Base-by-base conservation (phyloP, 2,888 invertebrate species). In the Habrosyne pyritoides region DNA sequence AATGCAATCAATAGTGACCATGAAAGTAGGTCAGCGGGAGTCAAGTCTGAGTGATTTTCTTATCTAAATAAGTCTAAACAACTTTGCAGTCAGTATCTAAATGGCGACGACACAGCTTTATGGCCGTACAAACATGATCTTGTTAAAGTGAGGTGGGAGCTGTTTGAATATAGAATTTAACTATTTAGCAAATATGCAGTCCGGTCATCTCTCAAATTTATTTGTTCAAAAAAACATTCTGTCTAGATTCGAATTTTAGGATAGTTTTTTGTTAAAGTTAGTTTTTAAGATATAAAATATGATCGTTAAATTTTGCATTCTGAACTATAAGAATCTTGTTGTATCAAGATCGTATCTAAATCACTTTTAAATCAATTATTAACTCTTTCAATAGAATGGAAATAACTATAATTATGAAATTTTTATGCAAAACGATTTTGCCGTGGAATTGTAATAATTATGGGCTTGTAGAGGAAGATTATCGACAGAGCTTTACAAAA, bases 51-150 rank as follows among this genome's bases (percentile, higher is more conserved):
- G 60, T 57, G 56, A 57, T 68, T 74, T 74, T 71, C 75, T 82
- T 84, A 82, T 79, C 81, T 76, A 47, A 64, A 64, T 67, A 73
- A 66, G 78, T 75, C 71, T 77, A 76, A 78, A 77, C 75, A 76
- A 76, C 63, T 72, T 57, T 26, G 49, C 18, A 46, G 28, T 48
- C 12, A 24, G 14, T 26, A 24, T 48, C 48, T 48, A 24, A 48
- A 49, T 49, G 14, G 26, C 26, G n/a, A 18, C 48, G 48, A 14
- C 26, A 14, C n/a, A 24, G 10, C 8, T 22, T 49, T 18, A 49
- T 24, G 7, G 24, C 24, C 2, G 24, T 22, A 21, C 22, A 47
- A 42, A 42, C 42, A 18, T 42, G 18, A 42, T 42, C n/a, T 18
- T 42, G 8, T 18, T 42, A 7, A 18, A 18, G 18, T 42, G 12